A percentile compares a stretch with the other conserved stretches of the same genome.
Evolutionary conservation across 2,888 invertebrate species (phyloP).

Genomic region (Lasioglossum morio): DNA sequence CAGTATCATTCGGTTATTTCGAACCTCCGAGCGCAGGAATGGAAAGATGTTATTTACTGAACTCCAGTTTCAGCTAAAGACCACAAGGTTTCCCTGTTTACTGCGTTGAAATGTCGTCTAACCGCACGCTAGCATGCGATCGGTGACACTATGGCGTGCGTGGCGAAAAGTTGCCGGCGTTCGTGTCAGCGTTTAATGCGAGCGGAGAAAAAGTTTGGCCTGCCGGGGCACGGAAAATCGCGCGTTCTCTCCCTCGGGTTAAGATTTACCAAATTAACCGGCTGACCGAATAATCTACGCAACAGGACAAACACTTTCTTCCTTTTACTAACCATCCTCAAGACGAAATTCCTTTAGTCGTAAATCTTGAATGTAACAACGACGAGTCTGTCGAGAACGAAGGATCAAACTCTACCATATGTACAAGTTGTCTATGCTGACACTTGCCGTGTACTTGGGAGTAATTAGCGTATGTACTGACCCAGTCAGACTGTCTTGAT

Average conservation of each 20-base stretch:
- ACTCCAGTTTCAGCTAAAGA: background rate
- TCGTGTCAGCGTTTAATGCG: conserved; percentile 65
- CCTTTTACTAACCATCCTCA: conserved; percentile 22
- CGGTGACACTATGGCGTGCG: conserved; percentile 71
- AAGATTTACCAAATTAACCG: conserved; percentile 17
- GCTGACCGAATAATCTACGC: conserved; percentile 2
- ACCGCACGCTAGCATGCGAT: conserved; percentile 68
- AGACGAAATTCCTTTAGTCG: background rate
- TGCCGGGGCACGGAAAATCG: conserved; percentile 18
- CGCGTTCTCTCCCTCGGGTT: conserved; percentile 3
- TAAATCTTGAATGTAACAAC: too few species aligned
- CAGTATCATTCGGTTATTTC: background rate
- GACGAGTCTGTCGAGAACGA: too few species aligned
- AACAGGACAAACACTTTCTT: conserved; percentile 23
- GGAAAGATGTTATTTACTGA: conserved; percentile 7
- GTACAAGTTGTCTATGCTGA: too few species aligned
- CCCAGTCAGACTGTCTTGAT: too few species aligned
- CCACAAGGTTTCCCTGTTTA: conserved; percentile 2
- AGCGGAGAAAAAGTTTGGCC: conserved; percentile 38
- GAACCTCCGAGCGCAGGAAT: background rate
- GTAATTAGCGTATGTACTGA: too few species aligned
- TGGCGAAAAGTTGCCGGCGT: conserved; percentile 74
- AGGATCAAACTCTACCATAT: too few species aligned
- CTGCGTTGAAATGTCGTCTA: conserved; percentile 28
- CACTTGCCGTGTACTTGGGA: too few species aligned